Evolutionary conservation across 2,797 vertebrate species (phyloP), one percentile per base, ranked within the genome.

Genomic region (Acridotheres tristis): DNA sequence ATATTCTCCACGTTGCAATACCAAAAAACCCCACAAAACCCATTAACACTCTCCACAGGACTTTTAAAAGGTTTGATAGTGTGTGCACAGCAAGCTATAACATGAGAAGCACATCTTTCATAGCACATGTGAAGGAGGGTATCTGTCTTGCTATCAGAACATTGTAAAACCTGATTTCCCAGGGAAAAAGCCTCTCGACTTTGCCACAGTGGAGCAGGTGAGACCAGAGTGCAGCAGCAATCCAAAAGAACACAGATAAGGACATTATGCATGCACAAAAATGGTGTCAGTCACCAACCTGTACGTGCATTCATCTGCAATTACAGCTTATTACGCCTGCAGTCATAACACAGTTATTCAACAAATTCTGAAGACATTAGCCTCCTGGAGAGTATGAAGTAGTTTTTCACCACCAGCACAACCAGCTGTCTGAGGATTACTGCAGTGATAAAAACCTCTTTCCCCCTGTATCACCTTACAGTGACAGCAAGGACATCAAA

Each of bases 281-380:
- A 50, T 19, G 13, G 82, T 79, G 59, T 81, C 48, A 91, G 85
- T 66, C 62, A 86, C 40, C 85, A 89, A 69, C 51, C 29, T 55
- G 76, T 7, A 90, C 63, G 30, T 36, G 80, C 62, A 68, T 88
- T 96, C 84, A 59, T 77, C 82, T 95, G 79, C 91, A 96, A 95
- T 95, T 93, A 95, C 0, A 92, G 88, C 82, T 92, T 66, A 91
- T 94, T 92, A 95, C 0, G 5, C 85, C 54, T 75, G 79, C 87
- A 96, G 86, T 77, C 92, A 88, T 72, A 96, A 96, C 90, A 93
- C 51, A 85, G 75, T 74, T 94, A 93, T 83, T 91, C 93, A 94
- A 91, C 77, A 95, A 74, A 92, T 79, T 84, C 77, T 69, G 88
- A 66, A 85, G 88, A 54, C 65, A 94, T 92, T 72, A 86, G 79